Percentiles rank a stretch among this genome's conserved stretches.
Evolutionary conservation across 2,888 invertebrate species (phyloP).

Genomic region (Pegoplata infirma): DNA sequence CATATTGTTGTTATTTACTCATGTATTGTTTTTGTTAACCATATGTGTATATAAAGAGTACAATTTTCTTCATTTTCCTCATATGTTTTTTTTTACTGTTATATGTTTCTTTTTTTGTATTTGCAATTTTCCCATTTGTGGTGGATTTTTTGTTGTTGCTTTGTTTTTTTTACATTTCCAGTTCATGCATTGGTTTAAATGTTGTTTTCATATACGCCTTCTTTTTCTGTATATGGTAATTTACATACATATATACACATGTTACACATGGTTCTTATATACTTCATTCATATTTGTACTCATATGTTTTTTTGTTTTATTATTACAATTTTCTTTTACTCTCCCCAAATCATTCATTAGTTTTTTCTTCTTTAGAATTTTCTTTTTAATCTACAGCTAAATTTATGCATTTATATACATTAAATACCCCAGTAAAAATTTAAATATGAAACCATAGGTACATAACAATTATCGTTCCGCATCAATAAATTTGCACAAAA

Average conservation of each 20-base stretch:
- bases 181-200: slow-evolving; percentile 53
- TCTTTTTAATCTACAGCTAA: too few species aligned
- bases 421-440: too few species aligned
- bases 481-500: too few species aligned
- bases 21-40: too few species aligned
- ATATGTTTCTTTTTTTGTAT: slow-evolving; percentile 45
- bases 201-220: slow-evolving; percentile 46
- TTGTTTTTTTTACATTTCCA: slow-evolving; percentile 12
- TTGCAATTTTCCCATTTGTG: slow-evolving; percentile 61
- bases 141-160: slow-evolving; percentile 48
- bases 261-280: slow-evolving; percentile 1
- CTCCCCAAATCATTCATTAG: too few species aligned
- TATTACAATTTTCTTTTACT: neutral
- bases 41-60: neutral
- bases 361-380: too few species aligned
- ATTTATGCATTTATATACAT: too few species aligned
- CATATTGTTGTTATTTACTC: slow-evolving; percentile 27
- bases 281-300: neutral
- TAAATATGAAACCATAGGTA: too few species aligned
- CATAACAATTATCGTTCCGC: too few species aligned
- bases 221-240: slow-evolving; percentile 45
- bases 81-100: slow-evolving; percentile 14
- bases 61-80: neutral
- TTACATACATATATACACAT: neutral
- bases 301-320: neutral